Base-by-base conservation (phyloP, 1,140 invertebrate species). In the Drosophila willistoni region DNA sequence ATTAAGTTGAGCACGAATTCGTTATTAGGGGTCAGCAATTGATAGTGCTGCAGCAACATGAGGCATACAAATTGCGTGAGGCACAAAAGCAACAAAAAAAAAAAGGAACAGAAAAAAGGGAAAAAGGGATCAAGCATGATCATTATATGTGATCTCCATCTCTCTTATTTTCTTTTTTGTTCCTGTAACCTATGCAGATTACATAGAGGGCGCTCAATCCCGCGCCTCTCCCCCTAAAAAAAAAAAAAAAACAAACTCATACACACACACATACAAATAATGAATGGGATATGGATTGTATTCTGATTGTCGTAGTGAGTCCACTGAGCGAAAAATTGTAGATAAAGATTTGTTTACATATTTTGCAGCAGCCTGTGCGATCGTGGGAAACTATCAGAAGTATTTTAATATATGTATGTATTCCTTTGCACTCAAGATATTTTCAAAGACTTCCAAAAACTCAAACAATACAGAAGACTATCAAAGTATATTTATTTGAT, bases 1-100 rank as follows among this genome's bases (percentile, higher is more conserved):
- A 79, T 79, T 79, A 79, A 78, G 76, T 79, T 64, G 76, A 59
- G 76, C 76, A 79, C 76, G 76, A 79, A 79, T 72, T 78, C 74
- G 76, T 72, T 79, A 79, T 79, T 79, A 78, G 61, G 76, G 76
- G 75, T 79, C 76, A 77, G 68, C 75, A 77, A 77, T 77, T 77
- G 75, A 77, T 77, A 73, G 76, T 64, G 60, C 66, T 67, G 75
- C 63, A 63, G 44, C 73, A 54, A 64, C 65, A 63, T 57, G 47
- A 64, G 34, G 51, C 59, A 68, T 69, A 68, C 68, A 78, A 78
- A 79, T 78, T 78, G 76, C 76, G 76, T 79, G 76, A 68, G 75
- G 68, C 73, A 76, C 73, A 64, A 76, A 19, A 47, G 17, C n/a
- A 59, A 36, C 29, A 64, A 73, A 42, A 39, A 39, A 36, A 65